phyloP scores from a whole-genome alignment of 2,113 vertebrate genomes.

The Poicephalus gulielmi region DNA sequence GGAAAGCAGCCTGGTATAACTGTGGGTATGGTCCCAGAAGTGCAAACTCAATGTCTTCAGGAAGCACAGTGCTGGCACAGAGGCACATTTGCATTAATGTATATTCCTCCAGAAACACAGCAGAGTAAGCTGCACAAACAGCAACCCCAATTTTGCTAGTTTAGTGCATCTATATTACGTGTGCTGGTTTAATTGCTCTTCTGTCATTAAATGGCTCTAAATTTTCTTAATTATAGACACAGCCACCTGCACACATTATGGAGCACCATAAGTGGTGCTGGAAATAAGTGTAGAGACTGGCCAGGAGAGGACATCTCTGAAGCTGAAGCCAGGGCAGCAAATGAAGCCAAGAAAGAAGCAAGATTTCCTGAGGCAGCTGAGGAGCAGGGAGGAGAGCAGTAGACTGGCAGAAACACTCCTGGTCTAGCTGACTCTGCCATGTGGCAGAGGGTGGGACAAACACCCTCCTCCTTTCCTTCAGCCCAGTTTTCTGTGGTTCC shows the following conservation, averaged over 20 bases:
- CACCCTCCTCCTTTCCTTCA: neutral
- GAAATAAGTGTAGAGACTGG: neutral
- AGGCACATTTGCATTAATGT: neutral
- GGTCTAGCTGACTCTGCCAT: neutral
- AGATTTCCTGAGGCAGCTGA: neutral
- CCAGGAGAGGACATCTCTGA: neutral
- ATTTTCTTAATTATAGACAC: slow-evolving; percentile 23
- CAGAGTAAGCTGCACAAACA: neutral
- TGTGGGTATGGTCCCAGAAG: neutral
- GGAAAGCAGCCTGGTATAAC: neutral
- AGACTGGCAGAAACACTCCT: neutral
- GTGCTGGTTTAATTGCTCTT: neutral
- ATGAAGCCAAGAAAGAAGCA: neutral
- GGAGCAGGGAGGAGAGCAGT: neutral
- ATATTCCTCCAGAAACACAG: neutral
- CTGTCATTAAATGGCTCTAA: slow-evolving; percentile 7
- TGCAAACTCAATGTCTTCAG: neutral
- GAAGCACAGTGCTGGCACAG: neutral
- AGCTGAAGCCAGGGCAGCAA: neutral
- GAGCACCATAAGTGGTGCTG: neutral
- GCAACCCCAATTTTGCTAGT: slow-evolving; percentile 53
- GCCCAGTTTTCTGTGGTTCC: neutral
- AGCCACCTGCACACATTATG: neutral
- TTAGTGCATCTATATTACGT: neutral
- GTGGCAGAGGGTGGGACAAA: neutral